Conservation (phyloP, 2,797 vertebrate species). For the Anniella stebbinsi region DNA sequence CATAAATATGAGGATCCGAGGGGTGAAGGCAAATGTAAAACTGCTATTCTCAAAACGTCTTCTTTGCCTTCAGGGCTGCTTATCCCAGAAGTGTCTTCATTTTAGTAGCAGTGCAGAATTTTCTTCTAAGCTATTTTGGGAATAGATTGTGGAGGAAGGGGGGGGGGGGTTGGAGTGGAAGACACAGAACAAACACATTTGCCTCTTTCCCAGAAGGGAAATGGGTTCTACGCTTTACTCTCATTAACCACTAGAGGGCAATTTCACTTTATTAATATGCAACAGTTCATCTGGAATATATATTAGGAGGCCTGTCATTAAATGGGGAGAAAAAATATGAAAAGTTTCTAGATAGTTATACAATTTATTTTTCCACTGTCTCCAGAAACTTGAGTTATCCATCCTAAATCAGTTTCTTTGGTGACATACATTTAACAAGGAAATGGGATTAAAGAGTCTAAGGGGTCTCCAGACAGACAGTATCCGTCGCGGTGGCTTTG, state of each 20-base stretch:
- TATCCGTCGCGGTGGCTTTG: no score
- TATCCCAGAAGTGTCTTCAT: rapidly evolving
- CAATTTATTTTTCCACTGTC: background rate
- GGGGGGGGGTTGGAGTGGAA: background rate
- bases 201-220: rapidly evolving
- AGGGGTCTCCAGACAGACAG: no score
- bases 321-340: background rate
- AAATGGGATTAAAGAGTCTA: background rate
- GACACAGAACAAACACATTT: background rate
- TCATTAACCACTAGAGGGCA: conserved; percentile 75
- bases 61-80: background rate
- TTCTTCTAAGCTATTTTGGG: background rate
- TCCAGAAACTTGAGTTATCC: background rate
- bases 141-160: background rate
- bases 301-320: background rate
- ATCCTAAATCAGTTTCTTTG: background rate
- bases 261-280: conserved; percentile 24
- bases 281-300: background rate
- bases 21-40: conserved; percentile 6
- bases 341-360: background rate
- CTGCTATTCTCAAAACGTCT: background rate
- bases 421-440: background rate
- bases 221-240: background rate
- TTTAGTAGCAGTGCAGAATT: background rate
- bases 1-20: background rate